Evolutionary conservation across 2,113 vertebrate genomes (phyloP).

Genomic region (Oxygymnocypris stewartii): DNA sequence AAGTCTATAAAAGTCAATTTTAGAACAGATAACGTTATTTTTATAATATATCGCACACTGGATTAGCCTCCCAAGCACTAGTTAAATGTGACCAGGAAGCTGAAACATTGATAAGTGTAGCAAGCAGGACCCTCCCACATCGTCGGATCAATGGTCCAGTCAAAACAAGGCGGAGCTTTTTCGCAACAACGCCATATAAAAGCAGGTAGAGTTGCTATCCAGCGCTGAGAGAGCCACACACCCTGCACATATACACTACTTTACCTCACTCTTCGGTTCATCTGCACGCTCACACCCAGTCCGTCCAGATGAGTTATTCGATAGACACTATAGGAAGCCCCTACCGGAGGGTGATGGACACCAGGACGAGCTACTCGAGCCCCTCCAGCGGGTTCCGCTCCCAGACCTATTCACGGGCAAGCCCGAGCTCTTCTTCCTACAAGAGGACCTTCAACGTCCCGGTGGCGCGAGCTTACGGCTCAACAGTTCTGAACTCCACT

Average conservation of each 20-base stretch:
- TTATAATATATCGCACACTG: neutral
- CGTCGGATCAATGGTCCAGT: slow-evolving; percentile 62
- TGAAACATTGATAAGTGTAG: slow-evolving; percentile 53
- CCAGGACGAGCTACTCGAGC: slow-evolving; percentile 77
- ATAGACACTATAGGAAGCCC: slow-evolving; percentile 88
- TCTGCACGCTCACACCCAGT: slow-evolving; percentile 62
- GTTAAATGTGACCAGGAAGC: slow-evolving; percentile 49
- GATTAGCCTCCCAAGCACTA: slow-evolving; percentile 57
- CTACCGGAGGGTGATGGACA: slow-evolving; percentile 87
- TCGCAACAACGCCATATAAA: slow-evolving; percentile 77
- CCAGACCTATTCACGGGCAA: slow-evolving; percentile 90
- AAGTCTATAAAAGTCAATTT: neutral
- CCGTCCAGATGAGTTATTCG: slow-evolving; percentile 88
- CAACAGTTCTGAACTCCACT: slow-evolving; percentile 79
- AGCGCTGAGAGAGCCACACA: slow-evolving; percentile 79
- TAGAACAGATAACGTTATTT: neutral
- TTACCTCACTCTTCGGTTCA: slow-evolving; percentile 57
- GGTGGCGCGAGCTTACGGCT: slow-evolving; percentile 76
- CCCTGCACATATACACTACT: slow-evolving; percentile 54
- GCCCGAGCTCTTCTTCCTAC: slow-evolving; percentile 80
- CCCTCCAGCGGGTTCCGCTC: slow-evolving; percentile 92
- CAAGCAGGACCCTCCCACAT: slow-evolving; percentile 50
- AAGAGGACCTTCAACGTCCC: slow-evolving; percentile 79
- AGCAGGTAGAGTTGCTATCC: slow-evolving; percentile 58
- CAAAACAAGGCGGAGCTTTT: slow-evolving; percentile 62